phyloP scores from a whole-genome alignment of 2,113 vertebrate species.

The Dromiciops gliroides region DNA sequence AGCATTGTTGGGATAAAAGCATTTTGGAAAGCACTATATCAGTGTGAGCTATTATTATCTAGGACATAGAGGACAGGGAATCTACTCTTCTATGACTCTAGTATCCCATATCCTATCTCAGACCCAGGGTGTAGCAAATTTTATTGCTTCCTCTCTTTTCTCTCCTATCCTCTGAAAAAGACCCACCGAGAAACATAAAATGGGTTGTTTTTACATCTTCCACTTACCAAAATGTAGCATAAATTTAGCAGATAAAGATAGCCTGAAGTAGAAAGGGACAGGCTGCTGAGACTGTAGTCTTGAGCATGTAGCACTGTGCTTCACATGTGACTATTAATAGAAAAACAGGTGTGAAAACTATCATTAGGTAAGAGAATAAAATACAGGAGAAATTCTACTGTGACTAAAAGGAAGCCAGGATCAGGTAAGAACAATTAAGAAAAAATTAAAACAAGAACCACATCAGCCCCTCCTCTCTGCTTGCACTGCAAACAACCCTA shows the following conservation, averaged over 20 bases:
- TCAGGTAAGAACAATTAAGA: neutral
- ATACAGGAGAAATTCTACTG: slow-evolving; percentile 24
- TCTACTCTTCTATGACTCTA: too few species aligned
- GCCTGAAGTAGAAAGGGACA: neutral
- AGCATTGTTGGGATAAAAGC: too few species aligned
- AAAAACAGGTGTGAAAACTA: neutral
- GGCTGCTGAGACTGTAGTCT: neutral
- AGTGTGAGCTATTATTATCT: too few species aligned
- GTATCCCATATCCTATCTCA: too few species aligned
- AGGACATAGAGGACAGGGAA: too few species aligned
- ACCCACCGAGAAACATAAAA: neutral
- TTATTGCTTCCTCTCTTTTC: too few species aligned
- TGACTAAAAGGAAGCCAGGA: neutral
- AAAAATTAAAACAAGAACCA: too few species aligned
- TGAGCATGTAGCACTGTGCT: neutral
- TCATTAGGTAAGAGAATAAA: neutral
- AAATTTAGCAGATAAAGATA: slow-evolving; percentile 5
- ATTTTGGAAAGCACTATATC: too few species aligned
- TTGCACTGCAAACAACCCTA: too few species aligned
- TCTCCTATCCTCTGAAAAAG: neutral
- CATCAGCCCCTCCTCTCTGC: too few species aligned
- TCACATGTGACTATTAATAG: neutral
- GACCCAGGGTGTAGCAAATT: too few species aligned
- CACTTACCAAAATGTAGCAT: neutral
- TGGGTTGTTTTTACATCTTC: neutral